phyloP scores from a whole-genome alignment of 1,140 invertebrate species.

The Lucilia sericata region DNA sequence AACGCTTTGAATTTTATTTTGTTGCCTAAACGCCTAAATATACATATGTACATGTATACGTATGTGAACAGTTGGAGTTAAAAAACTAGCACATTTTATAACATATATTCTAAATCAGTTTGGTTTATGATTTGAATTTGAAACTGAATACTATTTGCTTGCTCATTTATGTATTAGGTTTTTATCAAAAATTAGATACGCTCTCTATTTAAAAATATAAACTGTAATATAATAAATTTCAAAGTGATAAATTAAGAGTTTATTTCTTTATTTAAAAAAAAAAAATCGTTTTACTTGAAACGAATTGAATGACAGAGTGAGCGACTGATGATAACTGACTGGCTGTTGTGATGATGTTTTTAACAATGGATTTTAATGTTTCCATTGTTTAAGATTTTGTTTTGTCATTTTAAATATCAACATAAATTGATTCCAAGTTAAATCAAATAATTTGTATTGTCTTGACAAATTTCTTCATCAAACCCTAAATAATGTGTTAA shows the following conservation, averaged over 20 bases:
- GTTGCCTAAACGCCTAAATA: background rate
- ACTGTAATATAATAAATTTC: background rate
- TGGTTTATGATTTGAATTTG: background rate
- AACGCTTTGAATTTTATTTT: background rate
- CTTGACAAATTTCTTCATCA: conserved; percentile 42
- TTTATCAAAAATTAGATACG: background rate
- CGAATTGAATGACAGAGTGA: background rate
- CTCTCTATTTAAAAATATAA: background rate
- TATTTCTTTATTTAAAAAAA: background rate
- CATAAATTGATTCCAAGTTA: conserved; percentile 31
- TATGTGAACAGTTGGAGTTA: background rate
- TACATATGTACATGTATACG: background rate
- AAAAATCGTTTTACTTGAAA: background rate
- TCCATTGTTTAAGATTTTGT: background rate
- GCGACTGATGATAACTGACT: background rate
- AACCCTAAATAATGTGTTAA: conserved; percentile 37
- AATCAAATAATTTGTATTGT: background rate
- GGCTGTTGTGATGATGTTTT: background rate
- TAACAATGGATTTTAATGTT: background rate
- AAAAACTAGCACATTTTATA: background rate
- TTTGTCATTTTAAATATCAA: background rate
- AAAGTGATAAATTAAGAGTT: background rate
- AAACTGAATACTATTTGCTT: background rate
- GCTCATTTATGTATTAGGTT: background rate
- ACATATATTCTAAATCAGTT: no score